Percentiles rank a stretch among this genome's conserved stretches.
phyloP scores from a whole-genome alignment of 2,797 vertebrate genomes.

The Tamandua tetradactyla region DNA sequence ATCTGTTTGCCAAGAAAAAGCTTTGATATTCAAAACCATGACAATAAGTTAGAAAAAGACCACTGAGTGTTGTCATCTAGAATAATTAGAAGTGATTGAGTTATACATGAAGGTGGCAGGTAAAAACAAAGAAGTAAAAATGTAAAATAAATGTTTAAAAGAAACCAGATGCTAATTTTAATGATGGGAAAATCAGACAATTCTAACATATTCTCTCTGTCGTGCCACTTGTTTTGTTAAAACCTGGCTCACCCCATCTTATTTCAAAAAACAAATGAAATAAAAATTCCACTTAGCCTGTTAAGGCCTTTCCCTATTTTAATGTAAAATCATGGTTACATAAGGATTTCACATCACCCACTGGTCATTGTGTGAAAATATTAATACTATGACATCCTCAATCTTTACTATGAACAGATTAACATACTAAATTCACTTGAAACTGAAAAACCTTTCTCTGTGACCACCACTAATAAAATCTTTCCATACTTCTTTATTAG shows the following conservation, averaged over 20 bases:
- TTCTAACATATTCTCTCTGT: neutral
- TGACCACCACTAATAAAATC: neutral
- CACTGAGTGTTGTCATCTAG: constrained; percentile 56
- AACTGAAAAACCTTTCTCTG: constrained; percentile 56
- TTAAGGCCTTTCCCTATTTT: constrained; percentile 16
- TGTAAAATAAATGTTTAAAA: constrained; percentile 38
- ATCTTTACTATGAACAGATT: neutral
- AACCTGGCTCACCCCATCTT: neutral
- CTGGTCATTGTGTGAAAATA: neutral
- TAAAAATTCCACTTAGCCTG: constrained; percentile 34
- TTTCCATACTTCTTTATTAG: constrained; percentile 23
- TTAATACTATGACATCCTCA: neutral
- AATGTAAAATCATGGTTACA: neutral
- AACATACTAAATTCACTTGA: neutral
- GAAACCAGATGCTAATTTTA: neutral
- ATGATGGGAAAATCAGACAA: neutral
- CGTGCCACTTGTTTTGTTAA: neutral
- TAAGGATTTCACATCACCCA: neutral
- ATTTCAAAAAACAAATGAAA: neutral
- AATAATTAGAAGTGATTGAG: constrained; percentile 76
- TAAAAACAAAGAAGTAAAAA: constrained; percentile 50
- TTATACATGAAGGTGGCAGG: constrained; percentile 14
- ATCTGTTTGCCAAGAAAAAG: constrained; percentile 59
- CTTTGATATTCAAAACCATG: constrained; percentile 73
- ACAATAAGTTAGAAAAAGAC: constrained; percentile 71